These are phyloP conservation scores for Sebastes steindachneri DNA, from an alignment of 2,797 vertebrate species.

Conservation along the genomic window DNA sequence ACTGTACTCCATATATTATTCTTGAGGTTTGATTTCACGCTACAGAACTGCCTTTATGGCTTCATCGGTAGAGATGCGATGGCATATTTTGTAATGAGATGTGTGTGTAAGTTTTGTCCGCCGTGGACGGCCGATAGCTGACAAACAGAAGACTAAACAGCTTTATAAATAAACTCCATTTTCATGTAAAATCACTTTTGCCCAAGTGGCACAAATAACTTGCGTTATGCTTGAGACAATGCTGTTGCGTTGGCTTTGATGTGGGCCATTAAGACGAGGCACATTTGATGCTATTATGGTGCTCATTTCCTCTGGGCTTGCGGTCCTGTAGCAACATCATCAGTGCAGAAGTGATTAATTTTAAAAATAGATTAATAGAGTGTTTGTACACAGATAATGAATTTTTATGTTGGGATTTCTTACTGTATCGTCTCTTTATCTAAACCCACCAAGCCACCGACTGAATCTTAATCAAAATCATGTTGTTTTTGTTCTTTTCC, in stretches of 20 bases:
- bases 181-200: slow-evolving; percentile 63
- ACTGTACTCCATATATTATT: background rate
- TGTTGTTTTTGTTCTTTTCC: background rate
- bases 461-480: slow-evolving; percentile 38
- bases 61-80: background rate
- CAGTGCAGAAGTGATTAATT: slow-evolving; percentile 71
- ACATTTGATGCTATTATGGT: slow-evolving; percentile 75
- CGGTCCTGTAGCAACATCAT: slow-evolving; percentile 65
- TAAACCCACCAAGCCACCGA: slow-evolving; percentile 28
- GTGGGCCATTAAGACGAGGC: slow-evolving; percentile 70
- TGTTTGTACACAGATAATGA: slow-evolving; percentile 60
- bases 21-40: background rate
- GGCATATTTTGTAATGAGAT: slow-evolving; percentile 34
- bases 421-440: slow-evolving; percentile 2
- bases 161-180: slow-evolving; percentile 64
- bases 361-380: slow-evolving; percentile 73
- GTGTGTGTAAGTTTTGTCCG: slow-evolving; percentile 1
- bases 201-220: slow-evolving; percentile 63
- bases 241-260: slow-evolving; percentile 70
- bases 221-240: slow-evolving; percentile 55
- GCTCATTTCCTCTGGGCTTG: slow-evolving; percentile 69
- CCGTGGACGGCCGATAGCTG: slow-evolving; percentile 15
- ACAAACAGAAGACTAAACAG: slow-evolving; percentile 56
- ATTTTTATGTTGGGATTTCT: slow-evolving; percentile 44
- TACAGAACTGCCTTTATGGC: background rate